Conservation (phyloP, 2,888 invertebrate species). For the Zaprionus bogoriensis region DNA sequence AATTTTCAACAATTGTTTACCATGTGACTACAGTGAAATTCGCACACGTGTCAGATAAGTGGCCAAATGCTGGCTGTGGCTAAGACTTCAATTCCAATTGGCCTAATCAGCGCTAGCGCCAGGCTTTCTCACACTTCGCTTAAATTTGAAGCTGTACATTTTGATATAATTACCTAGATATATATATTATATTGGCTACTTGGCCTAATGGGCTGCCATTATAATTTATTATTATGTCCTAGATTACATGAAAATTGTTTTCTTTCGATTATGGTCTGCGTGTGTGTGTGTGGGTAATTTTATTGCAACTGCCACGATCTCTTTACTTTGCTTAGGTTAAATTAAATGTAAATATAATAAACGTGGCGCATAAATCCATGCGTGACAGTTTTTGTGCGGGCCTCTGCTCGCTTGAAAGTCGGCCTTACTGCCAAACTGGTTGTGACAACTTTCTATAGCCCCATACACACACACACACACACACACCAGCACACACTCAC, state of each 20-base stretch:
- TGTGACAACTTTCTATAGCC: conserved; percentile 74
- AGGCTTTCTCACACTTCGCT: too few relatives aligned
- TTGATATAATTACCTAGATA: conserved; percentile 80
- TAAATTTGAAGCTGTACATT: conserved; percentile 82
- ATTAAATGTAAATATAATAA: conserved; percentile 76
- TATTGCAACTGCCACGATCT: conserved; percentile 51
- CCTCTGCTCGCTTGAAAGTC: conserved; percentile 29
- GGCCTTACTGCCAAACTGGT: conserved; percentile 60
- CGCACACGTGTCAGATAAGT: conserved; percentile 20
- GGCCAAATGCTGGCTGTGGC: neutral
- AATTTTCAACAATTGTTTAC: neutral
- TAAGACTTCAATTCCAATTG: neutral
- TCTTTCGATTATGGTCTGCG: conserved; percentile 70
- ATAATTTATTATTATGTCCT: conserved; percentile 81
- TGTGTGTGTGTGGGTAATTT: conserved; percentile 47
- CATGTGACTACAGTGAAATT: conserved; percentile 5
- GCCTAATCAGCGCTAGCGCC: conserved; percentile 18
- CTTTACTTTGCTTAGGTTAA: conserved; percentile 55
- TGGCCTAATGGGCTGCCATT: conserved; percentile 54
- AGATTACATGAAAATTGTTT: conserved; percentile 81
- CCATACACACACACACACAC: conserved; percentile 24
- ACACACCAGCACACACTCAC: conserved; percentile 2
- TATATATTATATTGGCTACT: conserved; percentile 26
- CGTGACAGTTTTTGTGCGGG: conserved; percentile 68
- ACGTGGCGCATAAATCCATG: conserved; percentile 75